These are phyloP conservation scores for Lytechinus pictus DNA, from an alignment of 35 echinoderm and acorn worm genomes.

Conservation along the genomic window DNA sequence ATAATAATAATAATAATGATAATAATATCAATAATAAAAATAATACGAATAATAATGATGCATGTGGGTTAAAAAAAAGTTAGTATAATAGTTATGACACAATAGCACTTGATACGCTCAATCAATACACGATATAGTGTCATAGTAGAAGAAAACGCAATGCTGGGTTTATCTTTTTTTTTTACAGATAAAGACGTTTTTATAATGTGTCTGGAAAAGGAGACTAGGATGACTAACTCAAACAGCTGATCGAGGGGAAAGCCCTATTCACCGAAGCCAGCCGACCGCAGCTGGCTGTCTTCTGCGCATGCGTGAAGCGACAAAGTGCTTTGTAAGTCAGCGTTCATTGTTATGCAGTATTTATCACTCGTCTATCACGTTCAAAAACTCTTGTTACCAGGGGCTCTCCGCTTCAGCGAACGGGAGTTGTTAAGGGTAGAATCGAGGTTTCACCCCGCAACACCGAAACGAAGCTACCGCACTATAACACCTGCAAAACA, in stretches of 20 bases:
- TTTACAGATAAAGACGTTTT: background rate
- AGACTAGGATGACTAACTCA: background rate
- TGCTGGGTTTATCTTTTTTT: background rate
- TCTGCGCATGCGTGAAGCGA: background rate
- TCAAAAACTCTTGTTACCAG: background rate
- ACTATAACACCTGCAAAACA: too few relatives aligned
- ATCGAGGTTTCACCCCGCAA: background rate
- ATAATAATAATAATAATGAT: too few relatives aligned
- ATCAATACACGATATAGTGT: too few relatives aligned
- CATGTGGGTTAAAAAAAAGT: too few relatives aligned
- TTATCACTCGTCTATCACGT: background rate
- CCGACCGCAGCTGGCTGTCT: background rate
- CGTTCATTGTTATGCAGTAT: background rate
- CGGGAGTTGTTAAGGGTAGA: background rate
- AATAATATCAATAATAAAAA: too few relatives aligned
- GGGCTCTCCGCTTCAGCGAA: background rate
- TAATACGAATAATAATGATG: too few relatives aligned
- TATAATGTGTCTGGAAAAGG: background rate
- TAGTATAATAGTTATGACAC: too few relatives aligned
- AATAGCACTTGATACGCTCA: too few relatives aligned
- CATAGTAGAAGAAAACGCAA: background rate
- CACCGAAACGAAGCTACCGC: too few relatives aligned
- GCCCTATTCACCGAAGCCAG: background rate
- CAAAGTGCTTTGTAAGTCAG: background rate
- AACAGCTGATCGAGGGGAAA: slow-evolving; percentile 9